A percentile compares a stretch with the other conserved stretches of the same genome.
These are phyloP conservation scores for Dusona sp. DNA, from an alignment of 2,888 invertebrate species.

Conservation along the genomic window DNA sequence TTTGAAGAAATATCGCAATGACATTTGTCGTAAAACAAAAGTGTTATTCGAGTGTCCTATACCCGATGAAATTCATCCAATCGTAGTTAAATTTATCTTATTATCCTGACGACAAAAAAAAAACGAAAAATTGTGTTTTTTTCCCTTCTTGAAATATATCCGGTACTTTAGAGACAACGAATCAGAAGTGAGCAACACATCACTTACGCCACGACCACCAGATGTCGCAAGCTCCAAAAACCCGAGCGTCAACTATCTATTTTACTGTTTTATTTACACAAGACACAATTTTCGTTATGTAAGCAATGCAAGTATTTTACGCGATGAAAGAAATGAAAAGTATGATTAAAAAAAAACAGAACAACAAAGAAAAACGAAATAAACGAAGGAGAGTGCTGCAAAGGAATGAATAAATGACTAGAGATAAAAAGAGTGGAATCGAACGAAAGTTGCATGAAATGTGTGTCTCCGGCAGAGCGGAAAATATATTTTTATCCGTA, in stretches of 20 bases:
- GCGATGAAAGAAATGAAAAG: constrained; percentile 34
- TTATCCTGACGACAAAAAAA: background rate
- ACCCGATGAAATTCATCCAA: constrained; percentile 23
- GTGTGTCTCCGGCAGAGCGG: constrained; percentile 20
- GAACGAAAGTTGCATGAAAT: constrained; percentile 44
- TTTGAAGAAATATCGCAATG: constrained; percentile 42
- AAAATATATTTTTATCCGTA: constrained; percentile 25
- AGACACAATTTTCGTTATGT: constrained; percentile 20
- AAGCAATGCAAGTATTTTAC: constrained; percentile 26
- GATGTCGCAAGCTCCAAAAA: constrained; percentile 36
- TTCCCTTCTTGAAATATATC: background rate
- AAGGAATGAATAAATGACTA: constrained; percentile 32
- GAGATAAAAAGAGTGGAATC: constrained; percentile 29
- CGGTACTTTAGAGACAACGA: background rate
- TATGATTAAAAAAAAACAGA: constrained; percentile 9
- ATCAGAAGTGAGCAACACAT: background rate
- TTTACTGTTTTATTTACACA: constrained; percentile 31
- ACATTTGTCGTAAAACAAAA: constrained; percentile 26
- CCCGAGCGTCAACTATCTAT: constrained; percentile 48
- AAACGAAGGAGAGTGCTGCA: background rate
- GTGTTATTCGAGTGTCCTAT: constrained; percentile 47
- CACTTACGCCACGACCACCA: background rate
- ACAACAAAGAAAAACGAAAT: background rate
- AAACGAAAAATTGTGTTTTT: constrained; percentile 13
- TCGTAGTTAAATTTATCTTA: constrained; percentile 2